Percentiles rank a stretch among this genome's conserved stretches.
These are phyloP conservation scores for Paratilapia polleni DNA, from an alignment of 2,113 vertebrate species.

Conservation along the genomic window DNA sequence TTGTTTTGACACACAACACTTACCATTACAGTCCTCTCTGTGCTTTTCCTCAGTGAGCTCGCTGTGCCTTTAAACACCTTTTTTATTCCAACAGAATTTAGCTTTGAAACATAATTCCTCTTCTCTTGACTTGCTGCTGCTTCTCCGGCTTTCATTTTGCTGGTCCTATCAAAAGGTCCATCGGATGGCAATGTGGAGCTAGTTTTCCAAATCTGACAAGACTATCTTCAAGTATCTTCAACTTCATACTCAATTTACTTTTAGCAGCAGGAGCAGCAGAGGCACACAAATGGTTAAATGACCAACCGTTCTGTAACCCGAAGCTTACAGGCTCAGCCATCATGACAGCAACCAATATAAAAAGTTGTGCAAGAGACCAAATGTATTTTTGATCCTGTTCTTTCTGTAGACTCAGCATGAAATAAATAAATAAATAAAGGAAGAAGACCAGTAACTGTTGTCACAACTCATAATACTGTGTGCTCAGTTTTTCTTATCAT, in stretches of 20 bases:
- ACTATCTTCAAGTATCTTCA: not conserved
- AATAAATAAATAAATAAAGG: not conserved
- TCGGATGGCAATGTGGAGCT: conserved; percentile 44
- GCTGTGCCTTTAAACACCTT: not conserved
- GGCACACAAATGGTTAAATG: too few species aligned
- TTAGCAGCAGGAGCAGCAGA: not conserved
- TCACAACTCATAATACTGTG: not conserved
- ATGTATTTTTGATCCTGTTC: not conserved
- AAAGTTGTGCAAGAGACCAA: not conserved
- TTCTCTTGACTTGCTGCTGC: not conserved
- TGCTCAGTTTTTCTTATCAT: not conserved
- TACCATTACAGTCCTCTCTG: too few species aligned
- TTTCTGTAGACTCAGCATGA: not conserved
- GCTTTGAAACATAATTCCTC: not conserved
- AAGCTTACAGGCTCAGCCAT: not conserved
- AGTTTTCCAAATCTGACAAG: not conserved
- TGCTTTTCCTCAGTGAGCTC: not conserved
- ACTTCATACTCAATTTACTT: not conserved
- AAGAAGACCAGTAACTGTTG: rapidly evolving
- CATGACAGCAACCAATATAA: not conserved
- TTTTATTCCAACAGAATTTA: not conserved
- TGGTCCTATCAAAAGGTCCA: not conserved
- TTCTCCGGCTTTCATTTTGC: not conserved
- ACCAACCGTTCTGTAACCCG: not conserved
- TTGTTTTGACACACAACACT: not conserved